Conservation (phyloP, 2,113 vertebrate genomes). For the Xenus cinereus region DNA sequence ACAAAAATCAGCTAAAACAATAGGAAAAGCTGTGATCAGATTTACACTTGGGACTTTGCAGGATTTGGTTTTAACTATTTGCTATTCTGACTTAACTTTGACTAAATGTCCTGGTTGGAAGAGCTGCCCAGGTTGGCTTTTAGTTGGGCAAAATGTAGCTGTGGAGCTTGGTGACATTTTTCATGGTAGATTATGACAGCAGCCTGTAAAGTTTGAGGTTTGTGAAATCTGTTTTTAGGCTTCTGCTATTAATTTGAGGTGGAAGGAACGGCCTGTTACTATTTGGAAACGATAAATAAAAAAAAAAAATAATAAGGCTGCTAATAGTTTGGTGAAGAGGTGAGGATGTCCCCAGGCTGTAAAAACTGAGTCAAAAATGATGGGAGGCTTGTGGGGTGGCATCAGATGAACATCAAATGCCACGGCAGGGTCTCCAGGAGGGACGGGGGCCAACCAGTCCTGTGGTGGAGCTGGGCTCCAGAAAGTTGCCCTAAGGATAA, state of each 20-base stretch:
- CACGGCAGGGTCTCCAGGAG: neutral
- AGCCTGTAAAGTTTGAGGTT: neutral
- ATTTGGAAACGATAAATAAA: neutral
- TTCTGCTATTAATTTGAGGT: neutral
- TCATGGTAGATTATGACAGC: neutral
- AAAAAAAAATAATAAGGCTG: no score
- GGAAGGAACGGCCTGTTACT: neutral
- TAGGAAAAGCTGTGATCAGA: neutral
- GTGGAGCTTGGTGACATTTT: neutral
- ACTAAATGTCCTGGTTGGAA: neutral
- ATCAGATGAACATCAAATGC: neutral
- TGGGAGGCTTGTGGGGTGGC: neutral
- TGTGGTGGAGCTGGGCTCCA: neutral
- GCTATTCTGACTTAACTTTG: neutral
- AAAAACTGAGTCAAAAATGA: neutral
- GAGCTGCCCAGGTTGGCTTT: neutral
- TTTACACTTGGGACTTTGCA: neutral
- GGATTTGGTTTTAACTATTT: neutral
- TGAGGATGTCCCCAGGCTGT: neutral
- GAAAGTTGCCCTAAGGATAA: neutral
- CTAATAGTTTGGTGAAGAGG: neutral
- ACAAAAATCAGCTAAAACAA: neutral
- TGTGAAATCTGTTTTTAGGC: neutral
- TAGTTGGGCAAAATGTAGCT: neutral
- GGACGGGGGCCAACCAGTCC: neutral